Base-by-base conservation (phyloP, 2,888 invertebrate species). In the Leucophora obtusa region DNA sequence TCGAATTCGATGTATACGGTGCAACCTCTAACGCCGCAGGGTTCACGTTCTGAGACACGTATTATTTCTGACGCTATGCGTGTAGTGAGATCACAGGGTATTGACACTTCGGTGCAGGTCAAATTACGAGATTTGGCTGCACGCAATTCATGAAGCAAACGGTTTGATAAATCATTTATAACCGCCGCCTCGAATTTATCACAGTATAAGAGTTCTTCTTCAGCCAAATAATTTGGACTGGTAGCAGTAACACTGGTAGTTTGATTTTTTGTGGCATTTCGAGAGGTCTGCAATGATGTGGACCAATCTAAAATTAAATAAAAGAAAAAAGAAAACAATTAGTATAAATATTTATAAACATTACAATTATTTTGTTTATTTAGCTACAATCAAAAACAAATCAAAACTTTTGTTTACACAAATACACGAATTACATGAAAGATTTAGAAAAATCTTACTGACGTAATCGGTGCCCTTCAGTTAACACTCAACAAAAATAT, bases 61-160 rank as follows among this genome's bases (percentile, higher is more conserved):
- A 88, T 84, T 56, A 88, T 87, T 83, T 88, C 89, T 63, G 87
- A 86, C 82, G 88, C 88, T 82, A 88, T 88, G 83, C 86, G 86
- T 50, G 87, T 84, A 82, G 87, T 88, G 86, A 88, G 88, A 87
- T 88, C 88, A 86, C 88, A 88, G 85, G 88, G 88, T 86, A 88
- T 84, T 84, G 88, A 88, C 83, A 88, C 88, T 84, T 88, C 88
- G 68, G 88, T 88, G 85, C 88, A 88, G 35, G 87, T 85, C 82
- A 88, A 83, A 74, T 88, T 89, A 18, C 88, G 86, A 6, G 87
- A 85, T 81, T 88, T 88, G 18, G 88, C 88, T 75, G 86, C 88
- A 74, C 88, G 87, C 85, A 88, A 83, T 80, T 88, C 87, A 79
- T 87, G 86, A 66, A 88, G 85, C 83, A 88, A 47, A 10, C 85